Evolutionary conservation across 2,888 invertebrate genomes (phyloP), one percentile per base, ranked within the genome.

Genomic region (Drosophila anomalata): DNA sequence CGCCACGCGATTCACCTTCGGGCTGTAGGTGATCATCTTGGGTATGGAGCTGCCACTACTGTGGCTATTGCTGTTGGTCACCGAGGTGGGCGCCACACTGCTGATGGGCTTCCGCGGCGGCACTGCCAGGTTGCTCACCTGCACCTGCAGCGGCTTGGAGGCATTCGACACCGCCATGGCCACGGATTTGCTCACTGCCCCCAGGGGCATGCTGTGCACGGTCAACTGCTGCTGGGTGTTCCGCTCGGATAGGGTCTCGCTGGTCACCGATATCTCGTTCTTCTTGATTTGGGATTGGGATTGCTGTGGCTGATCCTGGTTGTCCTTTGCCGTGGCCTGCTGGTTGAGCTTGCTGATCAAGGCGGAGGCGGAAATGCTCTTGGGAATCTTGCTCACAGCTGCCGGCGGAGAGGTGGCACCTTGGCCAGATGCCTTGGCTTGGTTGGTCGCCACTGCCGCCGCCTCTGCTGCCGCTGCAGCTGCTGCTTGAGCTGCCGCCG

Each of bases 21-120:
- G 91, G 68, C 77, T 91, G 74, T 91, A 91, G 44, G 91, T 90
- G 12, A 91, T 90, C 80, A 91, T 91, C 84, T 92, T 92, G 61
- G 92, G 90, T 78, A 91, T 85, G 47, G 86, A 55, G 55, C 83
- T 84, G 71, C 63, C 33, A 17, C 51, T 53, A 14, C 42, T 36
- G n/a, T 36, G 36, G 36, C 12, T 33, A 11, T 33, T 44, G 58
- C 58, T 55, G 31, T 20, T 58, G 63, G 86, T 83, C 88, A 95
- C 94, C 56, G 95, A 94, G 75, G 95, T 95, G 73, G 97, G 96
- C 77, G 96, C 96, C 73, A 96, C 96, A 92, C 96, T 96, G 91
- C 96, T 96, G 76, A 96, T 95, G 71, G 97, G 97, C 91, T 97
- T 97, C 93, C 97, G 94, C 81, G 93, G 91, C 79, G 92, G 92